Evolutionary conservation across 1,140 invertebrate species (phyloP).

Genomic region (Cyrtorhinus lividipennis): DNA sequence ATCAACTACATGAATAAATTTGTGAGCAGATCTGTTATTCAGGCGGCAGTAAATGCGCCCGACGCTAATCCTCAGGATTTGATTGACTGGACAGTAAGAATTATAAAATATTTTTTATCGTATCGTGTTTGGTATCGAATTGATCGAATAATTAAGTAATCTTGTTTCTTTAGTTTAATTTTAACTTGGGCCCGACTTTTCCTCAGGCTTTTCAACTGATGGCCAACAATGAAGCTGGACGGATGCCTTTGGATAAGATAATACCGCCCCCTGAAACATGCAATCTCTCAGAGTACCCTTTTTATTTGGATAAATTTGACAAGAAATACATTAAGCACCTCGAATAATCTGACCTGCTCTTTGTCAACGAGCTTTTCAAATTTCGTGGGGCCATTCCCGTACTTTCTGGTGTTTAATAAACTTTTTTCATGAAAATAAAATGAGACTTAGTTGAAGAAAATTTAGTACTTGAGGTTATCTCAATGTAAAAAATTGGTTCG

Average conservation of each 20-base stretch:
- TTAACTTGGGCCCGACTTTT: no score
- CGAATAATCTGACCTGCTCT: no score
- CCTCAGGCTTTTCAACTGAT: not conserved
- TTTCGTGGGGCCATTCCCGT: no score
- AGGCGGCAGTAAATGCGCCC: not conserved
- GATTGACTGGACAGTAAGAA: not conserved
- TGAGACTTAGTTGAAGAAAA: no score
- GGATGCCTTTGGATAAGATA: not conserved
- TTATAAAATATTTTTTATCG: not conserved
- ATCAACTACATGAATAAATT: not conserved
- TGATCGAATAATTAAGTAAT: not conserved
- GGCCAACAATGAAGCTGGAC: not conserved
- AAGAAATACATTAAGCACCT: not conserved
- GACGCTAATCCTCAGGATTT: not conserved
- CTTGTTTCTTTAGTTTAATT: not conserved
- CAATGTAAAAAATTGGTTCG: no score
- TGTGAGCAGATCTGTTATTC: not conserved
- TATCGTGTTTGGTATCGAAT: not conserved
- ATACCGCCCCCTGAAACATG: not conserved
- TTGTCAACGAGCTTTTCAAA: no score
- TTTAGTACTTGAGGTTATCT: no score
- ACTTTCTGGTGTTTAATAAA: no score
- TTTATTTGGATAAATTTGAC: not conserved
- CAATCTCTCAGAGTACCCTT: not conserved
- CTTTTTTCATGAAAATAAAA: no score